Evolutionary conservation across 2,888 invertebrate genomes (phyloP).

Genomic region (Theristus sp.): DNA sequence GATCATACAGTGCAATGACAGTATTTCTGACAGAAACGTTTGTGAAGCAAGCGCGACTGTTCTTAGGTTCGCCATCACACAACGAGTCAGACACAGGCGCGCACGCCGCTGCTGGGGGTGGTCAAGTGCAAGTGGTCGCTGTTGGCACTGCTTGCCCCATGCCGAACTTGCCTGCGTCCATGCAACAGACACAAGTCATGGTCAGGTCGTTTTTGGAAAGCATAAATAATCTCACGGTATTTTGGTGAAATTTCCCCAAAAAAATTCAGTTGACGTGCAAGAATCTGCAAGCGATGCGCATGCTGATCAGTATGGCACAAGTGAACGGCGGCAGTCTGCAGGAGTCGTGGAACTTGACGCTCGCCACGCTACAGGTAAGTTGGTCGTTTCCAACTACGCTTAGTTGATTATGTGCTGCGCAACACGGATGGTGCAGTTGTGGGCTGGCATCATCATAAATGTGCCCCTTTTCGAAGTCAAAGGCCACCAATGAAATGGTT

Average conservation of each 20-base stretch:
- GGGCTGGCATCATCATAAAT: no score
- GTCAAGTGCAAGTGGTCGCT: conserved; percentile 86
- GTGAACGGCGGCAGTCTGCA: conserved; percentile 76
- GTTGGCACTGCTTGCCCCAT: conserved; percentile 85
- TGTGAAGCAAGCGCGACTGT: not conserved
- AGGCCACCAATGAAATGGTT: no score
- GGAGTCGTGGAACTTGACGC: conserved; percentile 81
- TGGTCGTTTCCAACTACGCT: no score
- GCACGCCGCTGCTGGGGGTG: not conserved
- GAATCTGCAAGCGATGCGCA: conserved; percentile 87
- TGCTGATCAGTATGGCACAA: conserved; percentile 67
- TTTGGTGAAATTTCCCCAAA: not conserved
- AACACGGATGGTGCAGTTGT: no score
- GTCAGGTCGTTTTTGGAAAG: not conserved
- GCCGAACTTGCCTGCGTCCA: conserved; percentile 20
- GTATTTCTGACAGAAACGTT: not conserved
- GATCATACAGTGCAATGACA: no score
- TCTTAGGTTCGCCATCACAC: not conserved
- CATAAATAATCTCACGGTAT: not conserved
- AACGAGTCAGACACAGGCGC: not conserved
- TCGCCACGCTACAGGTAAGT: conserved; percentile 62
- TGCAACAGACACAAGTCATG: not conserved
- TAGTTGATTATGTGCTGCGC: no score
- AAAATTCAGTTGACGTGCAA: conserved; percentile 58
- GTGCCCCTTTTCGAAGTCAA: no score